These are phyloP conservation scores for Euphydryas editha DNA, from an alignment of 2,888 invertebrate genomes.

Conservation along the genomic window DNA sequence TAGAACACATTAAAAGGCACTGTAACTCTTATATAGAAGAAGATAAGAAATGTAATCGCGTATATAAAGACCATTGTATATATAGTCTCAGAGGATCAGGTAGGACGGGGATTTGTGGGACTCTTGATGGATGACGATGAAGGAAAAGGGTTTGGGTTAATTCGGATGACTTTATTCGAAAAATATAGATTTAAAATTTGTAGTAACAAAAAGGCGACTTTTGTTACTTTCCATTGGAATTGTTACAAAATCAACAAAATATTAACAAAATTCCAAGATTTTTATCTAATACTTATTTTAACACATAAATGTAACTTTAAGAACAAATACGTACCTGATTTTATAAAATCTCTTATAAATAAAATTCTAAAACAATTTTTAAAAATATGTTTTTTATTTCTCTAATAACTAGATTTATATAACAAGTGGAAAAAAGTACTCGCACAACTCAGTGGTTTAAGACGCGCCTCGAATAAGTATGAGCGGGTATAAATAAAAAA, in stretches of 20 bases:
- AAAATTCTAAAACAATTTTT: no score
- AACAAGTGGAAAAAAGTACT: constrained; percentile 18
- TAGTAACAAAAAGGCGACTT: neutral
- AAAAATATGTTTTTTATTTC: neutral
- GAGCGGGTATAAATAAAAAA: constrained; percentile 44
- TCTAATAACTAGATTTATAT: neutral
- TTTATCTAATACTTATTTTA: no score
- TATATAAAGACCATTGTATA: constrained; percentile 16
- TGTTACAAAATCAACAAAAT: no score
- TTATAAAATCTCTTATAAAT: no score
- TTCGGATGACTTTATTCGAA: constrained; percentile 22
- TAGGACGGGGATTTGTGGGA: constrained; percentile 54
- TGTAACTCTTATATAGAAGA: constrained; percentile 16
- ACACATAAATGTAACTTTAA: no score
- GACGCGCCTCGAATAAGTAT: constrained; percentile 47
- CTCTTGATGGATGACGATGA: constrained; percentile 57
- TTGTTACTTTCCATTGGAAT: no score
- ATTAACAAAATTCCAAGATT: no score
- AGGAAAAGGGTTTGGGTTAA: constrained; percentile 24
- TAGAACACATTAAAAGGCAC: constrained; percentile 15
- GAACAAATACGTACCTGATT: no score
- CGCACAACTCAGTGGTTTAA: constrained; percentile 43
- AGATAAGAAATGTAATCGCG: constrained; percentile 18
- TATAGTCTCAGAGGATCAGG: constrained; percentile 42
- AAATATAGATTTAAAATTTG: neutral